These are phyloP conservation scores for Lithodes maja DNA, from an alignment of 2,888 invertebrate genomes.

Conservation along the genomic window DNA sequence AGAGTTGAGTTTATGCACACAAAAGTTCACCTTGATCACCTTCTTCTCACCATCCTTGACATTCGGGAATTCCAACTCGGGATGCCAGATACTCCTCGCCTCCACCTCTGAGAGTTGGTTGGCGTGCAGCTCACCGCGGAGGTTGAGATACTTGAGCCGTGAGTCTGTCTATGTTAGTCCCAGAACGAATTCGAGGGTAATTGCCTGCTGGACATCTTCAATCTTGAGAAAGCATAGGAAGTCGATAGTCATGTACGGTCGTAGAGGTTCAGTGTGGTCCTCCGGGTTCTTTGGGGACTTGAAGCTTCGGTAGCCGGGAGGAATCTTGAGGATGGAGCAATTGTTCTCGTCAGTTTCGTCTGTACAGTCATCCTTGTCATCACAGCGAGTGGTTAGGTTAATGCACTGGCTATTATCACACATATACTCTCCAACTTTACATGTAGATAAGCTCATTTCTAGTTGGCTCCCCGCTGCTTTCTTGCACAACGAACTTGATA, in stretches of 20 bases:
- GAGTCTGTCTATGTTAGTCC: slow-evolving; percentile 41
- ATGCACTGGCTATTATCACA: slow-evolving; percentile 49
- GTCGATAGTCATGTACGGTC: slow-evolving; percentile 18
- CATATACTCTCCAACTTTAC: slow-evolving; percentile 42
- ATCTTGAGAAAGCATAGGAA: slow-evolving; percentile 48
- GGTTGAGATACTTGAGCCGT: slow-evolving; percentile 35
- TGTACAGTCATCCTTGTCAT: slow-evolving; percentile 48
- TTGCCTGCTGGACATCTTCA: slow-evolving; percentile 46
- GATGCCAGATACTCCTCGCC: slow-evolving; percentile 25
- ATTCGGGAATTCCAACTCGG: slow-evolving; percentile 42
- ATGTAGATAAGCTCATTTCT: slow-evolving; percentile 43
- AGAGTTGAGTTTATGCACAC: background rate
- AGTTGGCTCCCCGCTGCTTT: background rate
- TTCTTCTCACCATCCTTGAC: slow-evolving; percentile 42
- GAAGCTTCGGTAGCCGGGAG: slow-evolving; percentile 41
- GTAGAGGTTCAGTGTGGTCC: slow-evolving; percentile 25
- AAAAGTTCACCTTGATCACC: slow-evolving; percentile 29
- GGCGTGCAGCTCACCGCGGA: slow-evolving; percentile 30
- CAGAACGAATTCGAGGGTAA: slow-evolving; percentile 40
- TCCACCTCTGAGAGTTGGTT: slow-evolving; percentile 26
- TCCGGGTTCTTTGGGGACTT: slow-evolving; percentile 46
- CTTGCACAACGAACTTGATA: slow-evolving; percentile 20
- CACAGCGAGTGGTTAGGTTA: slow-evolving; percentile 27
- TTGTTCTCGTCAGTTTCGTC: slow-evolving; percentile 56
- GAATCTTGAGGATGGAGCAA: slow-evolving; percentile 41